A percentile compares a stretch with the other conserved stretches of the same genome.
These are phyloP conservation scores for Brachionus calyciflorus DNA, from an alignment of 1,140 invertebrate species.

Conservation along the genomic window DNA sequence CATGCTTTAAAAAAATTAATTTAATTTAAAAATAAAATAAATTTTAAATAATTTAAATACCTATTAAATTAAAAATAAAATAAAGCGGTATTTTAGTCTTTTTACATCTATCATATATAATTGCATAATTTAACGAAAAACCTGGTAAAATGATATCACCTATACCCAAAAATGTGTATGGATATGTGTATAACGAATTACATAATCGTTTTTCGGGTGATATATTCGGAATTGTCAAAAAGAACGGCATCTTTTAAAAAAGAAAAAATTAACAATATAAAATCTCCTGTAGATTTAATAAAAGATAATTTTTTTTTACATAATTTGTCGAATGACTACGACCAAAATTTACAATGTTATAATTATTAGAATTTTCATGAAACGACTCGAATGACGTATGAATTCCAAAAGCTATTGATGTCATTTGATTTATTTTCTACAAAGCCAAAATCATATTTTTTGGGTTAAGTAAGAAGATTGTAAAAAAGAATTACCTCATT, in stretches of 20 bases:
- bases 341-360: background rate
- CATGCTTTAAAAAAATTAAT: too few species aligned
- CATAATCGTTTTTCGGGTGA: conserved; percentile 48
- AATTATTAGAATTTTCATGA: background rate
- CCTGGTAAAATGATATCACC: conserved; percentile 67
- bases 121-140: conserved; percentile 45
- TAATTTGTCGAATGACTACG: background rate
- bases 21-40: too few species aligned
- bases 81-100: conserved; percentile 49
- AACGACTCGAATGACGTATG: background rate
- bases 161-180: conserved; percentile 64
- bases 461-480: conserved; percentile 65
- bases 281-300: background rate
- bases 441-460: conserved; percentile 51
- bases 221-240: conserved; percentile 63
- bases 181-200: conserved; percentile 52
- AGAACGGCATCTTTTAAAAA: conserved; percentile 62
- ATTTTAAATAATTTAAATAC: conserved; percentile 52
- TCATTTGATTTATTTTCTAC: background rate
- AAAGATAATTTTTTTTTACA: background rate
- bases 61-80: conserved; percentile 59
- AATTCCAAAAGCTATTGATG: background rate
- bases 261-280: background rate
- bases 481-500: conserved; percentile 65
- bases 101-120: background rate